Conservation (phyloP, 2,888 invertebrate species). For the Andricus curvator region DNA sequence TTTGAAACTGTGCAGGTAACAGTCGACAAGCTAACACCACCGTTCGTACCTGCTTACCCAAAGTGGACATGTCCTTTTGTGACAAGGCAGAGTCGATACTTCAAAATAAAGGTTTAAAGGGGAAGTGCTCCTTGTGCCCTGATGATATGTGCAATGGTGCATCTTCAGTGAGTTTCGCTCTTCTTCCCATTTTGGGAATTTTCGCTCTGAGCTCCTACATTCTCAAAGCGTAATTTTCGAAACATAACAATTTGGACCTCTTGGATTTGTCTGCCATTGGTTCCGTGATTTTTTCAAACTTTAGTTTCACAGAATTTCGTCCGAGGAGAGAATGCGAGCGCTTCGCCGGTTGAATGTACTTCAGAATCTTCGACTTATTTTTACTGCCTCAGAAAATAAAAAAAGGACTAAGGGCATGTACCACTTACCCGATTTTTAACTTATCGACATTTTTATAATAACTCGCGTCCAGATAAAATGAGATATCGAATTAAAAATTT, state of each 20-base stretch:
- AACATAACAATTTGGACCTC: not conserved
- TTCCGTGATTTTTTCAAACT: constrained; percentile 10
- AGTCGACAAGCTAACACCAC: constrained; percentile 31
- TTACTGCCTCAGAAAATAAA: not conserved
- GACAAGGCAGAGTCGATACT: too few species aligned
- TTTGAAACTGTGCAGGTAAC: not conserved
- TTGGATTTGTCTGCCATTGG: not conserved
- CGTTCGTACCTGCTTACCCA: constrained; percentile 64
- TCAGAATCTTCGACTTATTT: not conserved
- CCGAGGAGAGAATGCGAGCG: constrained; percentile 21
- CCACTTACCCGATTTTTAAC: too few species aligned
- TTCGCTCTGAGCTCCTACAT: constrained; percentile 56
- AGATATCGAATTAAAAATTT: too few species aligned
- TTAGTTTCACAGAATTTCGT: constrained; percentile 2
- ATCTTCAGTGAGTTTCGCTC: constrained; percentile 55
- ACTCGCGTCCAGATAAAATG: too few species aligned
- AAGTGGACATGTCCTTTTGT: not conserved
- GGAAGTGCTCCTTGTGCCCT: constrained; percentile 52
- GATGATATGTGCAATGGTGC: constrained; percentile 67
- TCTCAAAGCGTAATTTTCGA: constrained; percentile 62
- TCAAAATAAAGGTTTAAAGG: too few species aligned
- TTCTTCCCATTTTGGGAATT: constrained; percentile 59
- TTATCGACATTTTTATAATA: too few species aligned
- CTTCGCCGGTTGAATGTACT: not conserved
- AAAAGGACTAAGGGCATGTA: not conserved